Conservation (phyloP, 2,113 vertebrate species). For the Micromys minutus region DNA sequence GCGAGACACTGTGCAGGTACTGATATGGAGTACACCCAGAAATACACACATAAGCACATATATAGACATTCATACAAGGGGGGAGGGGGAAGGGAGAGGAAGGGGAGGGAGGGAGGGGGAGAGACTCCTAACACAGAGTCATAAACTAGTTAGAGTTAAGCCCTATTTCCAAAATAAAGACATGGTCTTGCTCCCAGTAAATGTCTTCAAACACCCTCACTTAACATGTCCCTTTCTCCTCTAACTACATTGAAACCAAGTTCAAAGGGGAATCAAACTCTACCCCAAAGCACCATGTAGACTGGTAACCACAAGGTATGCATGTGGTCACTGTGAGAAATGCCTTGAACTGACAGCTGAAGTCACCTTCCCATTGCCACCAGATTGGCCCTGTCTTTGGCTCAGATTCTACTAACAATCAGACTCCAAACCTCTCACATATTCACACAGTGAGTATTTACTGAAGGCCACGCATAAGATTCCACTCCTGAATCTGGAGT, state of each 20-base stretch:
- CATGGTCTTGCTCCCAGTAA: fast-evolving
- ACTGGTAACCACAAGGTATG: no score
- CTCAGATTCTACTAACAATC: not conserved
- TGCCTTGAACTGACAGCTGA: not conserved
- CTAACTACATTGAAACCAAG: not conserved
- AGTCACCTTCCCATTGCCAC: not conserved
- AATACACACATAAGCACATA: not conserved
- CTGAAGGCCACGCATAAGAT: not conserved
- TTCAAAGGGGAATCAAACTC: not conserved
- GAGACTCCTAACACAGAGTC: not conserved
- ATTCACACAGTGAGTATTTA: not conserved
- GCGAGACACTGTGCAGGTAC: fast-evolving
- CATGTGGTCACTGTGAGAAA: not conserved
- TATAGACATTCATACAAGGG: not conserved
- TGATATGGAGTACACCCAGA: fast-evolving
- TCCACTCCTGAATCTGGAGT: not conserved
- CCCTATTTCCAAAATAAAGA: not conserved
- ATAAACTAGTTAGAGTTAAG: fast-evolving
- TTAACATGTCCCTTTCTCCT: no score
- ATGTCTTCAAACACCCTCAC: not conserved
- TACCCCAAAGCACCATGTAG: not conserved
- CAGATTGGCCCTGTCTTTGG: not conserved
- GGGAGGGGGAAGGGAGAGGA: no score
- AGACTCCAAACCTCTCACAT: not conserved
- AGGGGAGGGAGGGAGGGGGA: no score